Evolutionary conservation across 2,797 vertebrate species (phyloP).

Genomic region (Acridotheres tristis): DNA sequence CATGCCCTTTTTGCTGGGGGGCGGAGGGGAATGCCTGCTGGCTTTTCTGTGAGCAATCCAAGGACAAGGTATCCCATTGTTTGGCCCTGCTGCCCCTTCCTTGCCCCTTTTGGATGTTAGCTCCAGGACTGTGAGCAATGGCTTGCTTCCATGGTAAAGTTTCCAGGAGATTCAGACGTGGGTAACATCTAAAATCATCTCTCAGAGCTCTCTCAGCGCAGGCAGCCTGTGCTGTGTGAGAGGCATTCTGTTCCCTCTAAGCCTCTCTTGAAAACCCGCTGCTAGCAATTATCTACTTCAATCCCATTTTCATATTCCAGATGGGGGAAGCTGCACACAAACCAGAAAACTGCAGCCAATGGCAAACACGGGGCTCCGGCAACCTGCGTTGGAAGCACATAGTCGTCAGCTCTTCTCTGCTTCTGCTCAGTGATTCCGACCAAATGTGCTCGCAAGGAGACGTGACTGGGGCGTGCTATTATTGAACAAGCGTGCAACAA

Average conservation of each 20-base stretch:
- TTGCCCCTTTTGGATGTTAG: constrained; percentile 13
- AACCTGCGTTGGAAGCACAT: constrained; percentile 21
- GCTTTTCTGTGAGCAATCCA: background rate
- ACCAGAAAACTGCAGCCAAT: constrained; percentile 63
- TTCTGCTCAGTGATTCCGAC: constrained; percentile 11
- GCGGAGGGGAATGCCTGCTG: background rate
- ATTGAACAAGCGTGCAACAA: background rate
- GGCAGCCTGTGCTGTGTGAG: constrained; percentile 36
- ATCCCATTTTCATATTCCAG: constrained; percentile 69
- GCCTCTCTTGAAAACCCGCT: constrained; percentile 40
- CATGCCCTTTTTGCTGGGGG: constrained; percentile 31
- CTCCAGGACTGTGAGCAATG: background rate
- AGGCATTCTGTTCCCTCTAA: constrained; percentile 49
- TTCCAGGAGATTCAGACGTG: constrained; percentile 67
- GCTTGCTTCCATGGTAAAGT: constrained; percentile 63
- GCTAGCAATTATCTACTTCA: constrained; percentile 66
- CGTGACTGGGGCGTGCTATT: constrained; percentile 38
- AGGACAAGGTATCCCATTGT: constrained; percentile 58
- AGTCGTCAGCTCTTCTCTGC: constrained; percentile 58
- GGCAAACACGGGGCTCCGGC: constrained; percentile 46
- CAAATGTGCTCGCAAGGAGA: background rate
- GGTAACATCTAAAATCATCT: constrained; percentile 64
- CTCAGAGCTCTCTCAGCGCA: constrained; percentile 11
- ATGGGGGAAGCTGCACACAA: constrained; percentile 67
- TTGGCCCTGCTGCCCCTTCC: background rate